Evolutionary conservation across 92 coral and sea anemone species (phyloP).

Genomic region (Umimayanthus chanpuru): DNA sequence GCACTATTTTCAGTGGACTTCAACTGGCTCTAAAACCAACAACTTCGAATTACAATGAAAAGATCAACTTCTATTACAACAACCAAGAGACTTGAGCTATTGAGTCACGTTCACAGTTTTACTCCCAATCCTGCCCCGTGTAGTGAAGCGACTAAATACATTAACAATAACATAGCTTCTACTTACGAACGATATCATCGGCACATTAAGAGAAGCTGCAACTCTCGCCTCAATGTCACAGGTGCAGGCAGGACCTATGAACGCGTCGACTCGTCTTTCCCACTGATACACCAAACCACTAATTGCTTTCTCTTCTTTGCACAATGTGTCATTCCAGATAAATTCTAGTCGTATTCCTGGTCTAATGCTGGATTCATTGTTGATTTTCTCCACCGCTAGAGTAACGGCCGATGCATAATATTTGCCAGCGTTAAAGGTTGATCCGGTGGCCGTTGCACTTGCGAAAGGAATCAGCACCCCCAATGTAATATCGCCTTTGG

Average conservation of each 20-base stretch:
- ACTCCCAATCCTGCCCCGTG: no score
- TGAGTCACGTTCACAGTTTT: no score
- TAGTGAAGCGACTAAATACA: background rate
- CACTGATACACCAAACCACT: constrained; percentile 64
- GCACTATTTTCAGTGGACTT: background rate
- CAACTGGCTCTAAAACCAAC: background rate
- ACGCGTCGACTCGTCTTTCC: constrained; percentile 75
- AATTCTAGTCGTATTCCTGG: constrained; percentile 72
- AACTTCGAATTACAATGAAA: background rate
- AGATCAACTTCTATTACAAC: background rate
- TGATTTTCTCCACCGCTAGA: constrained; percentile 80
- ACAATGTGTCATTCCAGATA: constrained; percentile 85
- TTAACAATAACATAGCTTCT: background rate
- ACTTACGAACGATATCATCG: constrained; percentile 92
- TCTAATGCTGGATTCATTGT: constrained; percentile 60
- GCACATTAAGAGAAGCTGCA: constrained; percentile 85
- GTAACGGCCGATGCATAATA: constrained; percentile 79
- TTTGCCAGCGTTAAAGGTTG: constrained; percentile 54
- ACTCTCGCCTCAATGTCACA: constrained; percentile 80
- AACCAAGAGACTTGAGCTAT: background rate
- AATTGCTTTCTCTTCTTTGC: constrained; percentile 71
- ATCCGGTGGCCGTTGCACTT: constrained; percentile 39
- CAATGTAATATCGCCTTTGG: constrained; percentile 75
- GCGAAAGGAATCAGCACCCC: constrained; percentile 80
- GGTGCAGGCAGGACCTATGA: constrained; percentile 89